A percentile compares a stretch with the other conserved stretches of the same genome.
These are phyloP conservation scores for Drosophila navojoa DNA, from an alignment of 1,140 invertebrate genomes.

Conservation along the genomic window DNA sequence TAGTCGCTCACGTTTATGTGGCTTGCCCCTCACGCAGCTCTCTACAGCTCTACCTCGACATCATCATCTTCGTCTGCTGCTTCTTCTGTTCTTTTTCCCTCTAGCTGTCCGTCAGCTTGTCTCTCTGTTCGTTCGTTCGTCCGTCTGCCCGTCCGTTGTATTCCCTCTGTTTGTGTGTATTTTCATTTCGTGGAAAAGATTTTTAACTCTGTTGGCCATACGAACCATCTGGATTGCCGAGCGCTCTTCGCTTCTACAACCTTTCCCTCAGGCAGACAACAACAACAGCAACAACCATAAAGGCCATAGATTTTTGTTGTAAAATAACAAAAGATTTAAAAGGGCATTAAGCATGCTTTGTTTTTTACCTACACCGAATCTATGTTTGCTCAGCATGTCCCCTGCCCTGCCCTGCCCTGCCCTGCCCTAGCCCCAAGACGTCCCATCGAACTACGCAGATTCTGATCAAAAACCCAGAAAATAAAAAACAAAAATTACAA, in stretches of 20 bases:
- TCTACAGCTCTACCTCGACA: not conserved
- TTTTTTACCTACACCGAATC: conserved; percentile 58
- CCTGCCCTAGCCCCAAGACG: not conserved
- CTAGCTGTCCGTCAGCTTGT: conserved; percentile 22
- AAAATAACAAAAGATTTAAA: conserved; percentile 82
- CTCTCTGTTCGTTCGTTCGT: conserved; percentile 8
- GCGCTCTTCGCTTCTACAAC: conserved; percentile 36
- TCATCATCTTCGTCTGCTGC: conserved; percentile 2
- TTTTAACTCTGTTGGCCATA: conserved; percentile 75
- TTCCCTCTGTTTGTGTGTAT: conserved; percentile 50
- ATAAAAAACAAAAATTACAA: conserved; percentile 34
- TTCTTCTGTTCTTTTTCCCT: conserved; percentile 30
- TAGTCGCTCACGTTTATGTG: conserved; percentile 59
- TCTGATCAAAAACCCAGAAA: conserved; percentile 22
- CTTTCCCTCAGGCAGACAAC: conserved; percentile 50
- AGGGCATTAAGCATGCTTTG: conserved; percentile 78
- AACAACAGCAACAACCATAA: conserved; percentile 29
- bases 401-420: not conserved
- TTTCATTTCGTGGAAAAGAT: conserved; percentile 82
- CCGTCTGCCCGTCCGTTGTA: conserved; percentile 13
- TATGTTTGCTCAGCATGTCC: conserved; percentile 31
- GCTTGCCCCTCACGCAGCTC: conserved; percentile 2
- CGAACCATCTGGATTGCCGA: conserved; percentile 70
- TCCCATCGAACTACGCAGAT: conserved; percentile 21
- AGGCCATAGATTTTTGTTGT: conserved; percentile 72